Base-by-base conservation (phyloP, 2,797 vertebrate genomes). In the Cuniculus paca region DNA sequence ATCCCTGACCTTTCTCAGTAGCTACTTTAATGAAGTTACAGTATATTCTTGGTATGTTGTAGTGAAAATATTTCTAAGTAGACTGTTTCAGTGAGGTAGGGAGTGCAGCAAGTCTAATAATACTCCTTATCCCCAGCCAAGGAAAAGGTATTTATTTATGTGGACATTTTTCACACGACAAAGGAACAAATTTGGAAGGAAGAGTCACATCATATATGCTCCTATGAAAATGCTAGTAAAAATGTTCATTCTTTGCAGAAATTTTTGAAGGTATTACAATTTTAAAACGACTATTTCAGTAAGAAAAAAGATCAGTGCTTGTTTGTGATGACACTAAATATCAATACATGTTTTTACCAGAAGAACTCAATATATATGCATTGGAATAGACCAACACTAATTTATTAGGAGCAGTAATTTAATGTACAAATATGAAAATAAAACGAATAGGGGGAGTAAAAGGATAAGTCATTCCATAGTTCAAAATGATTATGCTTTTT, bases 21-120 rank as follows among this genome's bases (percentile, higher is more conserved):
- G 98, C 98, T 98, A 97, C 97, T 98, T 99, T 98, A 99, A 98
- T 99, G 98, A 99, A 99, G 98, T 99, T 98, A 31, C 97, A 98
- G 95, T 97, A 98, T 98, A 95, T 83, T 89, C 63, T 97, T 97
- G 34, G 45, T 95, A 87, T 97, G 78, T 95, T 98, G 48, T 93
- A 95, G 96, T 97, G 89, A 70, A 97, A 95, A 56, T 56, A 89
- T 90, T 97, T 97, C 97, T 91, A 97, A 97, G 97, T 98, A 97
- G 74, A 93, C 87, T 97, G 92, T 96, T 98, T 94, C 91, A n/a
- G 83, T 95, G 72, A 97, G 28, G 7, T 65, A 82, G 36, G 54
- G 95, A 97, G 97, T 98, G 92, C 97, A 94, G 80, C 78, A 86
- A 77, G 56, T 70, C 63, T 97, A 95, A 96, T 10, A 89, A 80